Conservation (phyloP, 2,113 vertebrate genomes). For the Rhinopomastus cyanomelas region DNA sequence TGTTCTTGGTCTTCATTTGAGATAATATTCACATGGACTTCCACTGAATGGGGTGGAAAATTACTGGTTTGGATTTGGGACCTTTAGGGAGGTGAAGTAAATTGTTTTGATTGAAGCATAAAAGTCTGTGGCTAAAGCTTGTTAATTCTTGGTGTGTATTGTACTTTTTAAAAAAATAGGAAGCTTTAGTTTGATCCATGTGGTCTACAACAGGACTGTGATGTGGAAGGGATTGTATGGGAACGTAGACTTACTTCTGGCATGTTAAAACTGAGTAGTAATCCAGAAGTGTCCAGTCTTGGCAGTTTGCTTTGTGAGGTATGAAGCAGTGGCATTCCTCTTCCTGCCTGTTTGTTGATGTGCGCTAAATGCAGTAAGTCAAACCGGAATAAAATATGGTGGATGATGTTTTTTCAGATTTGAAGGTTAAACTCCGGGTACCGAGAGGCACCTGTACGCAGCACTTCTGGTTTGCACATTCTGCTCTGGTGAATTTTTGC, state of each 20-base stretch:
- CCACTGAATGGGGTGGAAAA: neutral
- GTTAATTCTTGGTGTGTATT: neutral
- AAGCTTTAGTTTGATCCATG: neutral
- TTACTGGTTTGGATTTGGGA: neutral
- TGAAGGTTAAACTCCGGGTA: neutral
- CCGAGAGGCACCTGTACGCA: neutral
- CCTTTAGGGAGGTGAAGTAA: neutral
- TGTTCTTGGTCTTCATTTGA: neutral
- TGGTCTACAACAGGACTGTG: neutral
- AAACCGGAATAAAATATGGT: neutral
- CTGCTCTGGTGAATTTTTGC: neutral
- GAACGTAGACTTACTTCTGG: neutral
- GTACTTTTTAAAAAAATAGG: neutral
- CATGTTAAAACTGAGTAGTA: neutral
- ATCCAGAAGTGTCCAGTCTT: neutral
- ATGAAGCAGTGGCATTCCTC: neutral
- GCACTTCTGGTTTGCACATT: neutral
- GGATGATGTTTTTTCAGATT: neutral
- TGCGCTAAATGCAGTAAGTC: neutral
- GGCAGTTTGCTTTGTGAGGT: neutral
- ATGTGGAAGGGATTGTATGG: neutral
- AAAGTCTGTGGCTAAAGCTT: neutral
- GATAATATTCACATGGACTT: neutral
- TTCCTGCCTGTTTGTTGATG: neutral
- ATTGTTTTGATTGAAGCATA: neutral